Evolutionary conservation across 2,113 vertebrate species (phyloP).

Genomic region (Phaetusa simplex): DNA sequence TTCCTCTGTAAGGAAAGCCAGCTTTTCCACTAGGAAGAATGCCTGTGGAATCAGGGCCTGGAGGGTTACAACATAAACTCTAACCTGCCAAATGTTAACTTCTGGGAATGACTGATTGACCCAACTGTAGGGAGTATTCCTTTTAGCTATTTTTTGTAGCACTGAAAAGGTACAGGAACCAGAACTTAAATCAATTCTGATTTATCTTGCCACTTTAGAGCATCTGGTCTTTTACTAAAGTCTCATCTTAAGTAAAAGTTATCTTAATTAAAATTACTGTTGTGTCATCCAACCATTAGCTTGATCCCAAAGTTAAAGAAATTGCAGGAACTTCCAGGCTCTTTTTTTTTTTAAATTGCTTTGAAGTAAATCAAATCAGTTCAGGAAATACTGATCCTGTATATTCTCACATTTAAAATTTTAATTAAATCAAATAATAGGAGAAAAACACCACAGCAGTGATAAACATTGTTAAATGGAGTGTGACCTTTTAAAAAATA

Average conservation of each 20-base stretch:
- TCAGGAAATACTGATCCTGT: not conserved
- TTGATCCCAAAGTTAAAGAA: not conserved
- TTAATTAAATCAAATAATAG: not conserved
- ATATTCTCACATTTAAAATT: not conserved
- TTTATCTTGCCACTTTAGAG: not conserved
- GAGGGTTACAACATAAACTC: not conserved
- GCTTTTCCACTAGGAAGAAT: not conserved
- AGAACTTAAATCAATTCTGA: not conserved
- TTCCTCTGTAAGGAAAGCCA: not conserved
- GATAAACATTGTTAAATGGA: not conserved
- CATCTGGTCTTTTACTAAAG: not conserved
- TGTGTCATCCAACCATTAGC: not conserved
- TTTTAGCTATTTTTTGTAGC: not conserved
- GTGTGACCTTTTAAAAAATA: not conserved
- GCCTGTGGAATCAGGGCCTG: not conserved
- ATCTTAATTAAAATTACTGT: not conserved
- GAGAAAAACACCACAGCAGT: not conserved
- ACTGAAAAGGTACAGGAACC: not conserved
- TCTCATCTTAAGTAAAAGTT: not conserved
- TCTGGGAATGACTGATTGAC: not conserved
- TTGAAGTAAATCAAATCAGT: not conserved
- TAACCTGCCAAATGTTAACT: not conserved
- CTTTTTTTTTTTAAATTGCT: not conserved
- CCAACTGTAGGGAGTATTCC: not conserved
- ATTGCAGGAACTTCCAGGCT: not conserved